Conservation (phyloP, 2,113 vertebrate species). For the Gymnocephalus cernua region DNA sequence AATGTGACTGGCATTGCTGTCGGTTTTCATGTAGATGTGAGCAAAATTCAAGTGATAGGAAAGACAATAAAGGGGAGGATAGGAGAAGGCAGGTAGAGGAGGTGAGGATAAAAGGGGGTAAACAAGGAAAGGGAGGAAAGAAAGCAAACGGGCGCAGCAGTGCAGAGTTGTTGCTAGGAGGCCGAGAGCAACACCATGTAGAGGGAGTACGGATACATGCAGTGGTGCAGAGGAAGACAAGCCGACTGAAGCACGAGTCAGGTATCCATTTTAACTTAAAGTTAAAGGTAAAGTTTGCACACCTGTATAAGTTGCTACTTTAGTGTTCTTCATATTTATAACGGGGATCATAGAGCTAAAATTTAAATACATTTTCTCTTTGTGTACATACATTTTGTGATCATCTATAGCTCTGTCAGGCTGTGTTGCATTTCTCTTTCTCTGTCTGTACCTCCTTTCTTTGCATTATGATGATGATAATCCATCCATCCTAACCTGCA, state of each 20-base stretch:
- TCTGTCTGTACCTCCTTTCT: not conserved
- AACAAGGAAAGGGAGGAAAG: not conserved
- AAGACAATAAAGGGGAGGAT: too few relatives aligned
- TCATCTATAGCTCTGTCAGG: not conserved
- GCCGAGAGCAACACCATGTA: slow-evolving; percentile 58
- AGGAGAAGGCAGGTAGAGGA: not conserved
- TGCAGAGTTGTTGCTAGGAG: slow-evolving; percentile 77
- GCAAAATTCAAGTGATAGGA: not conserved
- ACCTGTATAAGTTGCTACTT: not conserved
- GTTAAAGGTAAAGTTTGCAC: not conserved
- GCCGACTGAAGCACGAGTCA: not conserved
- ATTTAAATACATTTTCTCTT: too few relatives aligned
- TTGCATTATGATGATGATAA: not conserved
- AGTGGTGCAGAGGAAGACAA: not conserved
- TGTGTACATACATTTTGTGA: too few relatives aligned
- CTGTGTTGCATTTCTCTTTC: not conserved
- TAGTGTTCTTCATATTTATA: not conserved
- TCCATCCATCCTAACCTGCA: too few relatives aligned
- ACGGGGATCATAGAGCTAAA: not conserved
- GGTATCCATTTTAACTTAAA: not conserved
- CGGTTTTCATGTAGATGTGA: not conserved
- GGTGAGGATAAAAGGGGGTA: not conserved
- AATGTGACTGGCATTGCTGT: not conserved
- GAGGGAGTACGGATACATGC: slow-evolving; percentile 41
- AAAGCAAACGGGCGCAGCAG: slow-evolving; percentile 39